Evolutionary conservation across 2,113 vertebrate species (phyloP).

Genomic region (Labrus mixtus): DNA sequence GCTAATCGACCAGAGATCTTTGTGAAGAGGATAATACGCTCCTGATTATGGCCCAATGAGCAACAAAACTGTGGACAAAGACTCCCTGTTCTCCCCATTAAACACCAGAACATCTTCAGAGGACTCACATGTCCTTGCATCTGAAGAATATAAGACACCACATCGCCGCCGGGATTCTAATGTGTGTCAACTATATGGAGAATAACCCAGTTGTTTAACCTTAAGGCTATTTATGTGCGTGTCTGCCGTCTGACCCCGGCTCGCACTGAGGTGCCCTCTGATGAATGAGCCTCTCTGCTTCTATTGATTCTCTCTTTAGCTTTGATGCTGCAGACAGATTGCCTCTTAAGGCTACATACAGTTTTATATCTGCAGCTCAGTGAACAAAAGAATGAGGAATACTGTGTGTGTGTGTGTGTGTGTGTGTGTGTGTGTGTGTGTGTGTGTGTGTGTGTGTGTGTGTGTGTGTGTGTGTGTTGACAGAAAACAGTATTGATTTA

Average conservation of each 20-base stretch:
- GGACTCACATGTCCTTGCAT: slow-evolving; percentile 35
- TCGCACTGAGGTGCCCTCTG: slow-evolving; percentile 45
- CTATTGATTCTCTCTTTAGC: slow-evolving; percentile 62
- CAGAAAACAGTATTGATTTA: slow-evolving; percentile 70
- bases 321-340: slow-evolving; percentile 55
- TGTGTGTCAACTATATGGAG: slow-evolving; percentile 15
- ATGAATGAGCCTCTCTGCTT: slow-evolving; percentile 49
- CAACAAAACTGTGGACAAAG: slow-evolving; percentile 62
- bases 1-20: slow-evolving; percentile 50
- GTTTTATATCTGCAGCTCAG: slow-evolving; percentile 35
- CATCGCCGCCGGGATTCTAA: slow-evolving; percentile 12
- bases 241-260: slow-evolving; percentile 29
- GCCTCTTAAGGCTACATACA: slow-evolving; percentile 42
- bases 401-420: slow-evolving; percentile 9
- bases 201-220: slow-evolving; percentile 40
- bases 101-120: slow-evolving; percentile 24
- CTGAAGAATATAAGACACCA: background rate
- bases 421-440: slow-evolving; percentile 45
- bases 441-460: slow-evolving; percentile 17
- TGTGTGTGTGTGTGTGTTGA: slow-evolving; percentile 51
- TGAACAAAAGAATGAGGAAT: slow-evolving; percentile 60
- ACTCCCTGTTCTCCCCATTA: slow-evolving; percentile 42
- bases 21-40: slow-evolving; percentile 36
- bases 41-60: slow-evolving; percentile 18
- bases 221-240: slow-evolving; percentile 23